Evolutionary conservation across 2,888 invertebrate genomes (phyloP).

Genomic region (Pyrochroa serraticornis): DNA sequence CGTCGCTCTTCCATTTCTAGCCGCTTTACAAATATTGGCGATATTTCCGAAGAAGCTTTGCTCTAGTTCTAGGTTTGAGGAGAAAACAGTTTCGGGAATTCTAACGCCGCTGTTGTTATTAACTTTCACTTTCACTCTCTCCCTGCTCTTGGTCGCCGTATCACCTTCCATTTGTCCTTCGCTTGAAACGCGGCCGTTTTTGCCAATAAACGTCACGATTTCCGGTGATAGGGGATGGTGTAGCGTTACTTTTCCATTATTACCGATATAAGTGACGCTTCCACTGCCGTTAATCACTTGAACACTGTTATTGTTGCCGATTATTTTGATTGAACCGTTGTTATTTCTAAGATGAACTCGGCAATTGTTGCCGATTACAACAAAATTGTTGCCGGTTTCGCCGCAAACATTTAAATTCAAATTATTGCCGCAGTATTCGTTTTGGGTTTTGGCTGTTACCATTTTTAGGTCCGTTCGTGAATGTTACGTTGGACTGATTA

Average conservation of each 20-base stretch:
- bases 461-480: too few relatives aligned
- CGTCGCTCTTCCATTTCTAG: too few relatives aligned
- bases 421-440: constrained; percentile 33
- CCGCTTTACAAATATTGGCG: too few relatives aligned
- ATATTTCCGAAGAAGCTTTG: too few relatives aligned
- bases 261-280: constrained; percentile 34
- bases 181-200: constrained; percentile 25
- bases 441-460: too few relatives aligned
- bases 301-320: constrained; percentile 34
- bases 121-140: neutral
- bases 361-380: constrained; percentile 37
- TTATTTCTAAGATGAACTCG: constrained; percentile 32
- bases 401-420: constrained; percentile 27
- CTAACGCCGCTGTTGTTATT: too few relatives aligned
- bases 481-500: too few relatives aligned
- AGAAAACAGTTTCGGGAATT: too few relatives aligned
- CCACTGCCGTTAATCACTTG: constrained; percentile 34
- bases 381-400: constrained; percentile 27
- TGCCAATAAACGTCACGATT: constrained; percentile 33
- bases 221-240: constrained; percentile 26
- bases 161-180: neutral
- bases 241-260: constrained; percentile 33
- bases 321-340: constrained; percentile 27
- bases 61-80: too few relatives aligned
- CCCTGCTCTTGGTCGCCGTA: neutral